Evolutionary conservation across 2,113 vertebrate genomes (phyloP).

Genomic region (Perca schrenkii): DNA sequence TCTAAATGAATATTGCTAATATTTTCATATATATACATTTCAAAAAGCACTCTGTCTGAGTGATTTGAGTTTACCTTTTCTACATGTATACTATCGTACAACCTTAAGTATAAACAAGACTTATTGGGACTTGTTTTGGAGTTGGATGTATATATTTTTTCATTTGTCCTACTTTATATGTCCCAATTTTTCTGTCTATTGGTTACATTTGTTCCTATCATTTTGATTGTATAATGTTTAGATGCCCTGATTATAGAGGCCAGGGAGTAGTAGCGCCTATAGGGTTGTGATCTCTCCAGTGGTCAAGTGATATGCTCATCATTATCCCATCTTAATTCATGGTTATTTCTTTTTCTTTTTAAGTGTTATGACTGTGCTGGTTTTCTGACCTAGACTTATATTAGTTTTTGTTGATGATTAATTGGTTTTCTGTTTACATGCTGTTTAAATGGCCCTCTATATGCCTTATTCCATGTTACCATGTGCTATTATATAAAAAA

Average conservation of each 20-base stretch:
- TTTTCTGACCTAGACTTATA: not conserved
- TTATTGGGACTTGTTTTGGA: conserved; percentile 11
- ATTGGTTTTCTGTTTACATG: not conserved
- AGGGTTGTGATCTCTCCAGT: not conserved
- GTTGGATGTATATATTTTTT: not conserved
- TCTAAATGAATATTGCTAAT: conserved; percentile 37
- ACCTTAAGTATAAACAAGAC: not conserved
- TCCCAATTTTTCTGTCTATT: not conserved
- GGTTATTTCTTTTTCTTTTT: not conserved
- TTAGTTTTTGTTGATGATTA: not conserved
- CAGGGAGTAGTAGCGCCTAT: not conserved
- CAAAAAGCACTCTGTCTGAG: not conserved
- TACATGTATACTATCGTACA: not conserved
- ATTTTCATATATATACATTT: conserved; percentile 41
- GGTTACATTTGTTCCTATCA: not conserved
- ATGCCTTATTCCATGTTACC: not conserved
- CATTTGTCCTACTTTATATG: not conserved
- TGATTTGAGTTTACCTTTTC: conserved; percentile 1
- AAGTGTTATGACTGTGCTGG: not conserved
- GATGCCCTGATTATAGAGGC: not conserved
- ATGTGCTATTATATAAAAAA: too few relatives aligned
- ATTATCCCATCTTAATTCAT: not conserved
- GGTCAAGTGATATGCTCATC: not conserved
- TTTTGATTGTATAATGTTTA: not conserved
- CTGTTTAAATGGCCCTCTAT: not conserved